phyloP scores from a whole-genome alignment of 1,140 invertebrate species.

The Acromyrmex heyeri region DNA sequence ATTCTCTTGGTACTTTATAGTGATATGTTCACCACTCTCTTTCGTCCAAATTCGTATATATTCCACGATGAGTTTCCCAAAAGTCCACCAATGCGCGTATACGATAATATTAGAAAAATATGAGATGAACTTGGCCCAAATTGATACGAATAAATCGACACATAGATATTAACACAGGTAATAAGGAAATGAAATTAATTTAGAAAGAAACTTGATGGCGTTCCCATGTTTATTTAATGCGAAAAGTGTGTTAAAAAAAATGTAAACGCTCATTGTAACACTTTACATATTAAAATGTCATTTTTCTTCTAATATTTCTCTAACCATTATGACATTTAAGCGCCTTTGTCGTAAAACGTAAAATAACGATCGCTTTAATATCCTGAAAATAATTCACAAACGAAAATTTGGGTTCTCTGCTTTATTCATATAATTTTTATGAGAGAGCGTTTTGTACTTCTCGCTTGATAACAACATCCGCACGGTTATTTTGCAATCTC shows the following conservation, averaged over 20 bases:
- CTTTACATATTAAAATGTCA: background rate
- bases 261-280: background rate
- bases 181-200: constrained; percentile 6
- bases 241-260: background rate
- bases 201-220: background rate
- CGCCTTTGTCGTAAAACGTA: background rate
- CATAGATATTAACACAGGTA: background rate
- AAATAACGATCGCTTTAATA: background rate
- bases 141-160: background rate
- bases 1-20: constrained; percentile 41
- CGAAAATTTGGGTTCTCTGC: constrained; percentile 8
- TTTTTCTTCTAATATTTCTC: background rate
- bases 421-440: constrained; percentile 16
- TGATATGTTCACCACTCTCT: constrained; percentile 24
- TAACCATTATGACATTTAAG: background rate
- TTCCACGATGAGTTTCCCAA: constrained; percentile 1
- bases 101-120: background rate
- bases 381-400: background rate
- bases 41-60: constrained; percentile 43
- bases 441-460: constrained; percentile 21
- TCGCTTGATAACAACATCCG: constrained; percentile 24
- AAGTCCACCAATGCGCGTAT: constrained; percentile 1
- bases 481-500: constrained; percentile 42
- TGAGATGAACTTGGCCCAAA: background rate
- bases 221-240: background rate